Evolutionary conservation across 2,888 invertebrate genomes (phyloP), one percentile per base, ranked within the genome.

Genomic region (Omphaloscelis lunosa): DNA sequence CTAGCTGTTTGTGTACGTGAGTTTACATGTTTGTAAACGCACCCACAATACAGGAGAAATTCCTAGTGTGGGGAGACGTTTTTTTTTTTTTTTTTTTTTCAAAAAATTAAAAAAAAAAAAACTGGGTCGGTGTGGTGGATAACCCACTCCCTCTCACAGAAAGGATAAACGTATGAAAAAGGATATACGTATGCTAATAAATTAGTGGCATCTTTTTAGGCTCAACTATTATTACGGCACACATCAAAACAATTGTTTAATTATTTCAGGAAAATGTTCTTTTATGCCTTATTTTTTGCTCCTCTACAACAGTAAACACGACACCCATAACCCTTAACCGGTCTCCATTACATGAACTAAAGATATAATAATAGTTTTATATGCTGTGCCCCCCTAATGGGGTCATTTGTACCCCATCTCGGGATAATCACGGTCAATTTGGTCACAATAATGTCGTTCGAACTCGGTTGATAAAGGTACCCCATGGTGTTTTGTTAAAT

Each of bases 391-490:
- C 68, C 29, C 12, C 12, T 85, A 86, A 86, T 86, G 69, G 72
- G 73, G 75, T 86, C 78, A 75, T 86, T 86, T 86, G 69, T 73
- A 63, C 61, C 71, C 72, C 73, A 61, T 66, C 77, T 72, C n/a
- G 29, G 65, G 75, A 77, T 77, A 84, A 86, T 86, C 84, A 80
- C 86, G 75, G 72, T 65, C 84, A 76, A 86, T 84, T 86, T 86
- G 70, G 68, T 72, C 79, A 77, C 76, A 80, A 86, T 85, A 65
- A 82, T 70, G 79, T 77, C 62, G 75, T 85, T 80, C 75, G 75
- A 80, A 72, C 72, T 45, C 65, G 41, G 53, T 61, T 72, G 78
- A 77, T 75, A 39, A 27, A 75, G 78, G 75, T 75, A 12, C 56
- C 34, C 59, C 53, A 34, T 45, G 51, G 62, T 51, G 80, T 76